phyloP scores from a whole-genome alignment of 37 sponge, comb jelly and placozoan genomes.

The Geodia barretti region DNA sequence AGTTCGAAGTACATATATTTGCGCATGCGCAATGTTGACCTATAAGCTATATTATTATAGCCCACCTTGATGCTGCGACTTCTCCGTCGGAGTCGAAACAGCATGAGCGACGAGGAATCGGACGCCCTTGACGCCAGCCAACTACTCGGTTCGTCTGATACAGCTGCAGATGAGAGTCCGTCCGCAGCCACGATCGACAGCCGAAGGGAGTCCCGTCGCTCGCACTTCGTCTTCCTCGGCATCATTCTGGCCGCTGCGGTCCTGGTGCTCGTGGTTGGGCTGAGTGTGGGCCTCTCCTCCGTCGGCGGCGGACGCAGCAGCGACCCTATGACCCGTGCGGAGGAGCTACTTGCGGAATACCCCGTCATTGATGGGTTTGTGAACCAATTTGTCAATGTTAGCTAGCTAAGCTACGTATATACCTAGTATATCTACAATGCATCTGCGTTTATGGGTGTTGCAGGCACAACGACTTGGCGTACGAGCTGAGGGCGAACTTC shows the following conservation, averaged over 20 bases:
- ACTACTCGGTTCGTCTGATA: no score
- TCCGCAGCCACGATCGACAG: neutral
- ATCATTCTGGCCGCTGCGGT: neutral
- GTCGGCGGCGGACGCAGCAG: neutral
- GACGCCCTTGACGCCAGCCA: neutral
- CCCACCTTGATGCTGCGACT: no score
- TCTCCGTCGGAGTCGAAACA: no score
- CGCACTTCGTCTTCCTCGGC: neutral
- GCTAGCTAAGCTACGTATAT: neutral
- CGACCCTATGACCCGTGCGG: conserved; percentile 40
- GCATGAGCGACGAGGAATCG: neutral
- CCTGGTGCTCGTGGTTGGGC: neutral
- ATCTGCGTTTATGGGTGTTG: neutral
- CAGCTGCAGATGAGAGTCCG: neutral
- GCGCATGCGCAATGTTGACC: no score
- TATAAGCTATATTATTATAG: no score
- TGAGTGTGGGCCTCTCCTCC: neutral
- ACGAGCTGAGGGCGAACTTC: conserved; percentile 26
- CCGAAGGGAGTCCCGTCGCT: neutral
- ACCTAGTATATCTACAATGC: neutral
- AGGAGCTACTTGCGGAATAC: conserved; percentile 21
- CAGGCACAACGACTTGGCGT: conserved; percentile 77
- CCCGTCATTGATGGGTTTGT: conserved; percentile 66
- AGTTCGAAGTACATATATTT: no score
- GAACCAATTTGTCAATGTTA: neutral